Evolutionary conservation across 2,113 vertebrate species (phyloP), one percentile per base, ranked within the genome.

Genomic region (Lamprotornis superbus): DNA sequence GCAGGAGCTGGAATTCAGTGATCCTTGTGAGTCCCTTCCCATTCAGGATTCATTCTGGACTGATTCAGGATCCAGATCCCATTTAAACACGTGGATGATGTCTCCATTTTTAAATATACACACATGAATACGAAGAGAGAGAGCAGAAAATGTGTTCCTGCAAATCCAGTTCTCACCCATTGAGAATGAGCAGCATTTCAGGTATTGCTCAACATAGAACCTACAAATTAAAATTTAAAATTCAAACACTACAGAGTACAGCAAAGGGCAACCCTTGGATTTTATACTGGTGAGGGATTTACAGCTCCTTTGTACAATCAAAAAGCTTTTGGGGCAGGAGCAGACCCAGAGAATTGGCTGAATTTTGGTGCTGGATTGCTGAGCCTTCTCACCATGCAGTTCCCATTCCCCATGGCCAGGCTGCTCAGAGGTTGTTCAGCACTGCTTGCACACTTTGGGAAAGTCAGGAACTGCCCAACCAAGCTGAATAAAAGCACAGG

Each of bases 1-100:
- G 1, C 24, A n/a, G 74, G 39, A 61, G 47, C 9, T 53, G 46
- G 33, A 40, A 18, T 40, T 63, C 8, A 5, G 0, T 24, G 47
- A 15, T 39, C 15, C 23, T 12, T 9, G 39, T 78, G 55, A 23
- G 5, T 28, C 9, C 19, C 18, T 39, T 20, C 74, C 47, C 30
- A 2, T 44, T 39, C 24, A 17, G 56, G 28, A 28, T 30, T 33
- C 27, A 13, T 44, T 18, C 63, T 86, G 44, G 37, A 1, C 31
- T 31, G 37, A 20, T 39, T 42, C 16, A 4, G n/a, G 30, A 37
- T 57, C 23, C 37, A 60, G n/a, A 25, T 8, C 22, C 4, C 0
- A 0, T 20, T 83, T 28, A 33, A 52, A 85, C 60, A 30, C 7
- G 0, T 10, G 47, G 52, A 8, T 27, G 1, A 30, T 35, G 25